phyloP scores from a whole-genome alignment of 2,888 invertebrate genomes.

The Corbicula japonica region DNA sequence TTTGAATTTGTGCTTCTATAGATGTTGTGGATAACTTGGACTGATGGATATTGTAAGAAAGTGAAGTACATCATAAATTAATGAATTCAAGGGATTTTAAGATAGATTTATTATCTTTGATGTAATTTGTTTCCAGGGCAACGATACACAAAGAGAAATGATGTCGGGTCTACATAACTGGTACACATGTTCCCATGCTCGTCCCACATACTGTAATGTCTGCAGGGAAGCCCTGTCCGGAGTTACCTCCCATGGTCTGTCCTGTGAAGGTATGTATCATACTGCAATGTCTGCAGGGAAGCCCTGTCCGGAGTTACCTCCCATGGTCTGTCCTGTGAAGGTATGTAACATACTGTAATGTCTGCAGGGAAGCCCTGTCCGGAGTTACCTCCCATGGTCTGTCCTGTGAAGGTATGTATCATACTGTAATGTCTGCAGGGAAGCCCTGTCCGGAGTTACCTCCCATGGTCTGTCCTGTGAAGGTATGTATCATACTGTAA shows the following conservation, averaged over 20 bases:
- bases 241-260: slow-evolving; percentile 97
- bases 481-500: slow-evolving; percentile 95
- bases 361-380: slow-evolving; percentile 95
- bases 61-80: too few species aligned
- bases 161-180: slow-evolving; percentile 88
- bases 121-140: slow-evolving; percentile 83
- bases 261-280: slow-evolving; percentile 91
- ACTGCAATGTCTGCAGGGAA: slow-evolving; percentile 97
- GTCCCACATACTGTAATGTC: slow-evolving; percentile 98
- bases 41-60: too few species aligned
- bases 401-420: slow-evolving; percentile 98
- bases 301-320: slow-evolving; percentile 92
- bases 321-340: slow-evolving; percentile 97
- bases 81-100: too few species aligned
- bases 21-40: too few species aligned
- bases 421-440: slow-evolving; percentile 98
- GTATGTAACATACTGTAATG: slow-evolving; percentile 95
- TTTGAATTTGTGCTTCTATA: too few species aligned
- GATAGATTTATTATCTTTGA: too few species aligned
- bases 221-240: slow-evolving; percentile 97
- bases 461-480: slow-evolving; percentile 98
- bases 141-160: slow-evolving; percentile 83
- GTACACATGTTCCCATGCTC: slow-evolving; percentile 97
- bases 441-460: slow-evolving; percentile 96
- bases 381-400: slow-evolving; percentile 98